A percentile compares a stretch with the other conserved stretches of the same genome.
Evolutionary conservation across 2,888 invertebrate species (phyloP).

Genomic region (Microchrysa polita): DNA sequence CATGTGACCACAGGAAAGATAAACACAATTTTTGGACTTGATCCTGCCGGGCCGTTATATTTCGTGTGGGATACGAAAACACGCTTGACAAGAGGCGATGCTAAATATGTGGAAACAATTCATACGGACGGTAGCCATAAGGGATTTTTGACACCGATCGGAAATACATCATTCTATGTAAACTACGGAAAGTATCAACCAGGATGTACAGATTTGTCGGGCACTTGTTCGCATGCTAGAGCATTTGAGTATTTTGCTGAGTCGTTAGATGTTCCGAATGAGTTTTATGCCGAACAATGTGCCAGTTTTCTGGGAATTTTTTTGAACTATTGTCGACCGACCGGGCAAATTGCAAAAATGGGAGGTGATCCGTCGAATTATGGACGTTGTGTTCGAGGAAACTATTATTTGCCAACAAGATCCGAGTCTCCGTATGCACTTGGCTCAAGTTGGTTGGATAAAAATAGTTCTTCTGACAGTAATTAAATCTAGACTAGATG

Average conservation of each 20-base stretch:
- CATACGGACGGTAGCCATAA: slow-evolving; percentile 58
- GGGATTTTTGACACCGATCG: slow-evolving; percentile 54
- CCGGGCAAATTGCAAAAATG: slow-evolving; percentile 55
- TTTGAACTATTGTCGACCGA: slow-evolving; percentile 51
- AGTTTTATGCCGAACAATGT: slow-evolving; percentile 56
- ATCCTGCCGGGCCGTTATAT: slow-evolving; percentile 53
- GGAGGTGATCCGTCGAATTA: slow-evolving; percentile 54
- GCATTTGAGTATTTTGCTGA: slow-evolving; percentile 65
- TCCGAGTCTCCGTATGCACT: slow-evolving; percentile 27
- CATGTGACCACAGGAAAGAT: slow-evolving; percentile 33
- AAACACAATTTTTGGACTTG: slow-evolving; percentile 51
- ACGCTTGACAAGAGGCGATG: slow-evolving; percentile 54
- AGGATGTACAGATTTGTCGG: slow-evolving; percentile 62
- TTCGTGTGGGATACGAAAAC: background rate
- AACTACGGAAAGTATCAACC: slow-evolving; percentile 66
- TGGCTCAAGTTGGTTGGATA: background rate
- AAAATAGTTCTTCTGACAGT: too few species aligned
- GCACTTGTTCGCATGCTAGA: slow-evolving; percentile 64
- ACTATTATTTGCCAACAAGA: slow-evolving; percentile 45
- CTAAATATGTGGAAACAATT: slow-evolving; percentile 60
- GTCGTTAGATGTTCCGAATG: slow-evolving; percentile 57
- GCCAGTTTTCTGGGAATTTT: slow-evolving; percentile 57
- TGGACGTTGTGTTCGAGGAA: slow-evolving; percentile 5
- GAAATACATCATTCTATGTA: slow-evolving; percentile 65
- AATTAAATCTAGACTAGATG: too few species aligned